A percentile compares a stretch with the other conserved stretches of the same genome.
Evolutionary conservation across 2,888 invertebrate genomes (phyloP).

Genomic region (Palloptera scutellata): DNA sequence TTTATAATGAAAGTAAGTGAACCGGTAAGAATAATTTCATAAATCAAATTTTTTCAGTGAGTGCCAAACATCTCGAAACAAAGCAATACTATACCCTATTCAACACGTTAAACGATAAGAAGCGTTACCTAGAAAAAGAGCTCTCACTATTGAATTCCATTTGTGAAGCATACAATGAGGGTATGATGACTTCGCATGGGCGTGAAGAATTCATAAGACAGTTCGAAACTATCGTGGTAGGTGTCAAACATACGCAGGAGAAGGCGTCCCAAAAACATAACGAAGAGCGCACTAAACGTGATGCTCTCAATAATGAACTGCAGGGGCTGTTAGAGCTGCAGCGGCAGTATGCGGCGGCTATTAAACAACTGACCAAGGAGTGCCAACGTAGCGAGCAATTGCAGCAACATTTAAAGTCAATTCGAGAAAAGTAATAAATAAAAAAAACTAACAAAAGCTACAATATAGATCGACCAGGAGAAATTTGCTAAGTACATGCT

Average conservation of each 20-base stretch:
- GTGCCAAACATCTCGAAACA: constrained; percentile 94
- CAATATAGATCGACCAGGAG: too few relatives aligned
- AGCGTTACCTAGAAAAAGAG: constrained; percentile 91
- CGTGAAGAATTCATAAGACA: constrained; percentile 91
- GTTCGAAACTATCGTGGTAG: constrained; percentile 87
- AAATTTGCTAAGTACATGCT: too few relatives aligned
- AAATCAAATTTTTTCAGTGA: constrained; percentile 70
- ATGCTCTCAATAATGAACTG: constrained; percentile 71
- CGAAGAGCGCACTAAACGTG: constrained; percentile 74
- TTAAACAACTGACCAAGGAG: constrained; percentile 79
- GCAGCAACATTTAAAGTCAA: constrained; percentile 60
- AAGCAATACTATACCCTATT: constrained; percentile 97
- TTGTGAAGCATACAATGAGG: constrained; percentile 86
- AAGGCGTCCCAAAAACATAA: constrained; percentile 74
- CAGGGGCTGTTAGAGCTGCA: constrained; percentile 74
- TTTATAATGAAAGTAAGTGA: too few relatives aligned
- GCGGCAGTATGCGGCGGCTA: constrained; percentile 78
- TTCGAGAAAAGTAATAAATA: constrained; percentile 47
- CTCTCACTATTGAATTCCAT: constrained; percentile 87
- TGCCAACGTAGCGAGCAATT: constrained; percentile 74
- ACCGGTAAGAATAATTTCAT: too few relatives aligned
- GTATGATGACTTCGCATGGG: constrained; percentile 80
- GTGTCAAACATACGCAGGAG: constrained; percentile 84
- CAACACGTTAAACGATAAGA: constrained; percentile 94
- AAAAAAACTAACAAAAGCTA: too few relatives aligned